Evolutionary conservation across 1,140 invertebrate species (phyloP), one percentile per base, ranked within the genome.

Genomic region (Orchestia grillus): DNA sequence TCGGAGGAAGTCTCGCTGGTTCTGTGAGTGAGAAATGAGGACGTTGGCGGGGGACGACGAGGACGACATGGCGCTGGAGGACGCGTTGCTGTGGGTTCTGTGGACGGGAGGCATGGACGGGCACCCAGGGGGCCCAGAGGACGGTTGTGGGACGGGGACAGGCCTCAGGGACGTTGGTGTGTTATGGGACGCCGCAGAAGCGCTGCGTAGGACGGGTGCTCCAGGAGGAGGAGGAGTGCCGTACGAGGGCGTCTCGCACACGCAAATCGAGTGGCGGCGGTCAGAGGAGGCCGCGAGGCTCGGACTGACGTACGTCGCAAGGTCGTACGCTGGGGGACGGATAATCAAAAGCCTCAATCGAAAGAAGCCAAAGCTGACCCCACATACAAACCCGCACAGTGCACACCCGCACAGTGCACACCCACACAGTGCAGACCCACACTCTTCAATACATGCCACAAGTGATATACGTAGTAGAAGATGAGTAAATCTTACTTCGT

Each of bases 291-390:
- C 8, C 98, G 98, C 43, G 98, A 98, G 87, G 98, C 98, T 44
- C 98, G 98, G 77, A 98, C 98, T 96, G 98, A 98, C 98, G 97
- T 98, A 98, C 40, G 98, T 98, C 95, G 98, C 98, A 97, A 99
- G 97, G 97, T 99, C 98, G 97, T 98, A 98, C 95, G 98, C 98
- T 96, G 95, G 62, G 1, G 47, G 19, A 19, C 47, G 19, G 36
- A 53, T 19, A 19, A 53, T 53, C 47, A 15, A 77, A 77, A 77
- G 62, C 62, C 62, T 77, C 62, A 77, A 77, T 77, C 62, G 36
- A 3, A 28, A 36, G 62, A 77, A 77, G 62, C 62, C 11, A 53
- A 36, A 77, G 62, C 62, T 77, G 15, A 77, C 62, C 28, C 36
- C 62, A 77, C 62, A 36, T 36, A n/a, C n/a, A n/a, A n/a, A n/a